These are phyloP conservation scores for Trileptium ribeirensis DNA, from an alignment of 2,888 invertebrate genomes.

Conservation along the genomic window DNA sequence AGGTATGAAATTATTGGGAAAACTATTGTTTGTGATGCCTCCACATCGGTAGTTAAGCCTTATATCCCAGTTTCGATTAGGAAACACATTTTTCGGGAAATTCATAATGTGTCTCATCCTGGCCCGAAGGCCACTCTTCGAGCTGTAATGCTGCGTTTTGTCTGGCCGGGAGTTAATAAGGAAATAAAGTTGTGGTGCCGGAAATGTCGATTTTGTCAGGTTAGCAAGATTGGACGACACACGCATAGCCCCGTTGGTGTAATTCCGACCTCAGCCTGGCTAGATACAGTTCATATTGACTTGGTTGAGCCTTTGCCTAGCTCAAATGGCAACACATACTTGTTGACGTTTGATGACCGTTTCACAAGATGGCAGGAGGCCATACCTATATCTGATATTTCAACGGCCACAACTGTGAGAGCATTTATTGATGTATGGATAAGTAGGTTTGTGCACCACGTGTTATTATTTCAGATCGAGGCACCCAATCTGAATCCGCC, in stretches of 20 bases:
- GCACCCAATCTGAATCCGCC: no score
- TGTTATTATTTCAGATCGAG: constrained; percentile 11
- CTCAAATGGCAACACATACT: not conserved
- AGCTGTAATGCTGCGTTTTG: not conserved
- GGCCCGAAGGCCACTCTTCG: not conserved
- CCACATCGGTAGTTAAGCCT: no score
- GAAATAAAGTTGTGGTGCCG: not conserved
- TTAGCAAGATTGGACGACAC: not conserved
- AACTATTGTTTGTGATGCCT: not conserved
- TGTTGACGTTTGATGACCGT: not conserved
- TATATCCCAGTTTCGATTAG: no score
- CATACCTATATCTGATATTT: not conserved
- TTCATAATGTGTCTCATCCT: constrained; percentile 15
- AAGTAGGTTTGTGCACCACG: not conserved
- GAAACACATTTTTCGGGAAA: not conserved
- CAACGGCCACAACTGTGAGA: not conserved
- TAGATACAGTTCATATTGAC: constrained; percentile 3
- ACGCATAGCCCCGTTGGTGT: not conserved
- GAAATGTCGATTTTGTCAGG: not conserved
- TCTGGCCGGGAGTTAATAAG: constrained; percentile 9
- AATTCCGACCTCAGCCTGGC: constrained; percentile 2
- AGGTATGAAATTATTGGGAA: not conserved
- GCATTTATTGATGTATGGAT: not conserved
- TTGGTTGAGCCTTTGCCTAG: constrained; percentile 3
- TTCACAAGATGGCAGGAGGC: constrained; percentile 13